Evolutionary conservation across 2,888 invertebrate species (phyloP).

Genomic region (Andrena praecox): DNA sequence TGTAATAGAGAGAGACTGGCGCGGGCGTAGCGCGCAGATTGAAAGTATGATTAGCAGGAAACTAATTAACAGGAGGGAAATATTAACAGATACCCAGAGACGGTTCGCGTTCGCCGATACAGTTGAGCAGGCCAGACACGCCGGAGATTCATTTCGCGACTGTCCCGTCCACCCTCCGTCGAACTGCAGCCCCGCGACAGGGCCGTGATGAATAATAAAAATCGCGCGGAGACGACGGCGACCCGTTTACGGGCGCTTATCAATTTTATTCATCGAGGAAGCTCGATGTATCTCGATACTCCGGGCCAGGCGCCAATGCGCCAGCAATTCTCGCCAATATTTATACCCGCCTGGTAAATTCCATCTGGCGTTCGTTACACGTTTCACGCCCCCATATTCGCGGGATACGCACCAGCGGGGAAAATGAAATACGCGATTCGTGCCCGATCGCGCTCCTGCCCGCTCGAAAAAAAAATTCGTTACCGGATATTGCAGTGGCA

Average conservation of each 20-base stretch:
- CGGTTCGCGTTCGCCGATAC: constrained; percentile 36
- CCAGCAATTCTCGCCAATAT: constrained; percentile 30
- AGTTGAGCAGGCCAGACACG: neutral
- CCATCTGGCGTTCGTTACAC: constrained; percentile 34
- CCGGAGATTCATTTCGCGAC: constrained; percentile 20
- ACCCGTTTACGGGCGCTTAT: constrained; percentile 24
- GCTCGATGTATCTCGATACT: neutral
- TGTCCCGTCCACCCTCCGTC: constrained; percentile 5
- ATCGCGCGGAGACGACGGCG: neutral
- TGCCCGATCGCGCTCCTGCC: neutral
- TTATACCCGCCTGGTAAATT: constrained; percentile 24
- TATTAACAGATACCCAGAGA: constrained; percentile 16
- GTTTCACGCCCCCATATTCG: constrained; percentile 21
- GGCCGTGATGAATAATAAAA: constrained; percentile 33
- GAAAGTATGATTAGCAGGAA: no score
- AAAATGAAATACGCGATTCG: constrained; percentile 30
- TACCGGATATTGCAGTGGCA: neutral
- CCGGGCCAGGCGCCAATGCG: neutral
- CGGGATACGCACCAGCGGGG: neutral
- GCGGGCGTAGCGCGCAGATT: neutral
- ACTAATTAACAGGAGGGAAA: neutral
- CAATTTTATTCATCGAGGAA: constrained; percentile 9
- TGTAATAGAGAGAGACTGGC: neutral
- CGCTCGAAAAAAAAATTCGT: constrained; percentile 21
- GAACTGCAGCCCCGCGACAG: constrained; percentile 1